phyloP scores from a whole-genome alignment of 2,797 vertebrate species.

The Acanthurus tractus region DNA sequence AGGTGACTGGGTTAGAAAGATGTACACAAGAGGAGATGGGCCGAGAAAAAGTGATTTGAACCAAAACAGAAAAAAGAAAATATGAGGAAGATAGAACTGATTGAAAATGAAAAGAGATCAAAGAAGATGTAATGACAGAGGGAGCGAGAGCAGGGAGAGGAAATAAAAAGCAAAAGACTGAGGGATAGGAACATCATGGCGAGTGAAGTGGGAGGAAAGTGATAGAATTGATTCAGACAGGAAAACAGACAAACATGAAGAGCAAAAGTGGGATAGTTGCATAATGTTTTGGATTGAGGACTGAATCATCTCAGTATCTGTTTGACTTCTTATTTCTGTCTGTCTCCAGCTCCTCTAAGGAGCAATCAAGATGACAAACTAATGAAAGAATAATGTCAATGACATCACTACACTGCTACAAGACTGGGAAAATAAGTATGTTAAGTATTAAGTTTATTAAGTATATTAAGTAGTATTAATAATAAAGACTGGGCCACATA shows the following conservation, averaged over 20 bases:
- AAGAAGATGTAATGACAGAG: constrained; percentile 39
- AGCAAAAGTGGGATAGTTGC: constrained; percentile 59
- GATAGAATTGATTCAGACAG: constrained; percentile 63
- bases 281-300: constrained; percentile 41
- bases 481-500: neutral
- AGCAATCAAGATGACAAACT: neutral
- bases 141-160: constrained; percentile 1
- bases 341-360: neutral
- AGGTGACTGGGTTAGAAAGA: constrained; percentile 21
- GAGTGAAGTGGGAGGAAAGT: constrained; percentile 47
- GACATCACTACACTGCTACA: neutral
- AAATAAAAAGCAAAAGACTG: constrained; percentile 16
- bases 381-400: neutral
- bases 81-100: constrained; percentile 28
- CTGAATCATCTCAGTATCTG: constrained; percentile 32
- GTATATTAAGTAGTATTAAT: no score
- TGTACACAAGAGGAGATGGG: constrained; percentile 11
- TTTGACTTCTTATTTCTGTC: constrained; percentile 6
- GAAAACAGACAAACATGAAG: constrained; percentile 57
- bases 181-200: constrained; percentile 14
- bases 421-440: neutral
- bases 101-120: constrained; percentile 48
- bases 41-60: constrained; percentile 26
- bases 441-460: no score
- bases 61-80: constrained; percentile 31